Evolutionary conservation across 2,113 vertebrate species (phyloP).

Genomic region (Perognathus longimembris): DNA sequence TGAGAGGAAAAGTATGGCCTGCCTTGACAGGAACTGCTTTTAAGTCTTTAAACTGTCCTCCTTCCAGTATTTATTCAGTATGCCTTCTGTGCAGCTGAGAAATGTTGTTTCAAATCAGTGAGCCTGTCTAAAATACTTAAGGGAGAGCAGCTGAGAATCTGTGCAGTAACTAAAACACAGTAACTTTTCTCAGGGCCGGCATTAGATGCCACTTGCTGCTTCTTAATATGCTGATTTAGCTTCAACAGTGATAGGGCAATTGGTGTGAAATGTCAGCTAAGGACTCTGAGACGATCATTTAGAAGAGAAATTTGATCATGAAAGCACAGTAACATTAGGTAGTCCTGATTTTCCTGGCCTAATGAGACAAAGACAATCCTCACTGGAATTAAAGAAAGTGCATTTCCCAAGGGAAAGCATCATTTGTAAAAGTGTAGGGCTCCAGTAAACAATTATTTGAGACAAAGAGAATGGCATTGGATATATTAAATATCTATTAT

Average conservation of each 20-base stretch:
- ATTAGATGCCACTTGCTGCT: conserved; percentile 46
- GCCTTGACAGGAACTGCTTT: conserved; percentile 65
- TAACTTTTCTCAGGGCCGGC: conserved; percentile 30
- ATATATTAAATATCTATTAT: neutral
- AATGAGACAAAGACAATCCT: neutral
- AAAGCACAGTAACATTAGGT: neutral
- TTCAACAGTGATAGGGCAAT: neutral
- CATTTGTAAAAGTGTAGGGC: conserved; percentile 23
- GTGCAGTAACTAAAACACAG: neutral
- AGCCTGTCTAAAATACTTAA: neutral
- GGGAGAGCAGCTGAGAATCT: conserved; percentile 6
- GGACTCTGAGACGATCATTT: conserved; percentile 8
- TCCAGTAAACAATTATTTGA: neutral
- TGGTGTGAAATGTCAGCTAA: conserved; percentile 43
- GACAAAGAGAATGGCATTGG: neutral
- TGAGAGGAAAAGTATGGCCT: conserved; percentile 62
- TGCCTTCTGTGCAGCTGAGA: conserved; percentile 20
- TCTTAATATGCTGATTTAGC: conserved; percentile 53
- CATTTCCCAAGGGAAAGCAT: conserved; percentile 20
- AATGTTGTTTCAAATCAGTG: neutral
- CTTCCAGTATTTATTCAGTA: conserved; percentile 44
- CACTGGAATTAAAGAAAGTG: conserved; percentile 30
- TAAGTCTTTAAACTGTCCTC: conserved; percentile 67
- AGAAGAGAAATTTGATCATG: conserved; percentile 39
- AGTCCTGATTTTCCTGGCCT: neutral